Conservation (phyloP, 1,140 invertebrate species). For the Calephelis virginiensis region DNA sequence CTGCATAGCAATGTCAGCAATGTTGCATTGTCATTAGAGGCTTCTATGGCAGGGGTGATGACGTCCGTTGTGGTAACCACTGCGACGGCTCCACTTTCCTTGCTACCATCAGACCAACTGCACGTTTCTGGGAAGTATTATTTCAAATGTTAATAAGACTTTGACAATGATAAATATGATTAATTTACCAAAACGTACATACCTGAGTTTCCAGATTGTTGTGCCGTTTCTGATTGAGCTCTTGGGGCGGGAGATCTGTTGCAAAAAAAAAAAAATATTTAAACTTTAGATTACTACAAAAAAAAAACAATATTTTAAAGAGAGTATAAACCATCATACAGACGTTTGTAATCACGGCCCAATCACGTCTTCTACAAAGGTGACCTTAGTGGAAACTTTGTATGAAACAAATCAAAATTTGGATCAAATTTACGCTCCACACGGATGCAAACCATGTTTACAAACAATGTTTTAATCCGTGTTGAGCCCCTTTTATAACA, state of each 20-base stretch:
- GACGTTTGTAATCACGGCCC: too few relatives aligned
- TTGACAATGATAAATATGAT: not conserved
- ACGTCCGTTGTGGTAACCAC: conserved; percentile 31
- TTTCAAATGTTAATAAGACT: not conserved
- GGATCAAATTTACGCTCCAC: too few relatives aligned
- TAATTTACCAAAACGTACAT: conserved; percentile 1
- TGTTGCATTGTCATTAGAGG: conserved; percentile 57
- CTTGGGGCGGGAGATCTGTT: conserved; percentile 64
- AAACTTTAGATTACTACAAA: not conserved
- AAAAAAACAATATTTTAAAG: too few relatives aligned
- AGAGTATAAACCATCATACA: too few relatives aligned
- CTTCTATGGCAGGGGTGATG: conserved; percentile 44
- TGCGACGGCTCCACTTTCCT: conserved; percentile 50
- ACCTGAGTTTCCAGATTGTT: conserved; percentile 63
- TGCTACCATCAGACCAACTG: conserved; percentile 71
- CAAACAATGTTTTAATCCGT: too few relatives aligned
- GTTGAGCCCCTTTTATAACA: too few relatives aligned
- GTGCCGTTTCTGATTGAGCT: conserved; percentile 61
- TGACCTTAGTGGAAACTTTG: too few relatives aligned
- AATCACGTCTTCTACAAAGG: too few relatives aligned
- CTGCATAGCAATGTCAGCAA: conserved; percentile 64
- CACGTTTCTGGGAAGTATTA: conserved; percentile 44
- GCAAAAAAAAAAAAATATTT: conserved; percentile 20
- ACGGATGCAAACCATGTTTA: too few relatives aligned
- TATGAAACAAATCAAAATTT: too few relatives aligned